Evolutionary conservation across 2,888 invertebrate species (phyloP).

Genomic region (Leptopilina myrica): DNA sequence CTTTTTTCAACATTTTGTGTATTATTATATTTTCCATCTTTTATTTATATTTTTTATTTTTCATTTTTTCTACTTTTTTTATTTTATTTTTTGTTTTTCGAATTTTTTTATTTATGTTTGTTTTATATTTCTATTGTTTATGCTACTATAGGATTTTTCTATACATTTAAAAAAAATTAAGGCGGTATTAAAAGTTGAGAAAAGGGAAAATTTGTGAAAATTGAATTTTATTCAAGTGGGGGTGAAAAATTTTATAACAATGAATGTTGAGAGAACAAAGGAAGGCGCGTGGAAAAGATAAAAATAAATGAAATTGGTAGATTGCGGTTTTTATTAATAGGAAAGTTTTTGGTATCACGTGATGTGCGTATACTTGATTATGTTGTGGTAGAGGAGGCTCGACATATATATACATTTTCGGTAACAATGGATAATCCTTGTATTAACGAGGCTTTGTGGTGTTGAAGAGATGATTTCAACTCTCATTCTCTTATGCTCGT

Average conservation of each 20-base stretch:
- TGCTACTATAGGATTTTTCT: too few species aligned
- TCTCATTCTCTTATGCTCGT: constrained; percentile 48
- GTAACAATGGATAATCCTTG: constrained; percentile 68
- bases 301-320: too few species aligned
- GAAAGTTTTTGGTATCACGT: not conserved
- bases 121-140: too few species aligned
- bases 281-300: not conserved
- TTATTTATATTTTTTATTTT: too few species aligned
- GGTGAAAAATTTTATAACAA: not conserved
- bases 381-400: not conserved
- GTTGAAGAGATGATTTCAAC: constrained; percentile 63
- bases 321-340: not conserved
- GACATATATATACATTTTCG: constrained; percentile 25
- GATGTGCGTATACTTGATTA: not conserved
- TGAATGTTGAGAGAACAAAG: not conserved
- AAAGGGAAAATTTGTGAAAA: not conserved
- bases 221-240: too few species aligned
- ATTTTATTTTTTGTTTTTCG: too few species aligned
- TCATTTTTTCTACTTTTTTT: too few species aligned
- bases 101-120: too few species aligned
- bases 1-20: too few species aligned
- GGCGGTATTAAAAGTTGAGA: too few species aligned
- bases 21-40: too few species aligned
- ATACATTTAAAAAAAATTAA: too few species aligned
- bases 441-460: constrained; percentile 61